A percentile compares a stretch with the other conserved stretches of the same genome.
phyloP scores from a whole-genome alignment of 2,113 vertebrate genomes.

The Siphamia tubifer region DNA sequence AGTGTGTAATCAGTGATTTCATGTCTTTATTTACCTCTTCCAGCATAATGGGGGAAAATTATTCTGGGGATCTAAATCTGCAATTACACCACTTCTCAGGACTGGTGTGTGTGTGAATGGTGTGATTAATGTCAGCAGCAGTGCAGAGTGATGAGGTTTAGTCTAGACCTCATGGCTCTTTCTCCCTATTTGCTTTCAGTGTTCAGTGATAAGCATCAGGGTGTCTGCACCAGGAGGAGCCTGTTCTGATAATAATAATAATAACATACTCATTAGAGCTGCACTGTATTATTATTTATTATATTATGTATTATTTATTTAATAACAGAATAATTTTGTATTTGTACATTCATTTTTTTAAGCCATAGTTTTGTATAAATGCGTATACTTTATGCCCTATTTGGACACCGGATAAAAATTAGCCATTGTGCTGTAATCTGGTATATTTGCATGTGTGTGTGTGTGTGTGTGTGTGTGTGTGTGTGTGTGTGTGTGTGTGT shows the following conservation, averaged over 20 bases:
- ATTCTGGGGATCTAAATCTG: conserved; percentile 32
- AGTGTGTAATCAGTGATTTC: conserved; percentile 46
- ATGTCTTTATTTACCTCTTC: conserved; percentile 55
- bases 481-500: too few species aligned
- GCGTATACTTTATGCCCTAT: too few species aligned
- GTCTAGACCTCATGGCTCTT: not conserved
- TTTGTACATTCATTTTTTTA: too few species aligned
- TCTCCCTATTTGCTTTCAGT: not conserved
- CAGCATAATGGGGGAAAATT: conserved; percentile 59
- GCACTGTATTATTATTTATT: too few species aligned
- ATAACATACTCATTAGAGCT: too few species aligned
- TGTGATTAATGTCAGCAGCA: conserved; percentile 37
- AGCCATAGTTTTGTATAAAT: too few species aligned
- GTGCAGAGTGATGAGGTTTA: conserved; percentile 14
- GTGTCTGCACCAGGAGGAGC: not conserved
- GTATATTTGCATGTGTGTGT: too few species aligned
- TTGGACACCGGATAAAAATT: too few species aligned
- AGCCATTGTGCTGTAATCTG: too few species aligned
- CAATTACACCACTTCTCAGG: conserved; percentile 52
- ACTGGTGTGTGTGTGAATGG: conserved; percentile 29
- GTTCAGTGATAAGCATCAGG: not conserved
- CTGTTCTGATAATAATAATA: conserved; percentile 6
- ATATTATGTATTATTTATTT: too few species aligned
- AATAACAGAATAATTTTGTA: too few species aligned
- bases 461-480: too few species aligned